A percentile compares a stretch with the other conserved stretches of the same genome.
These are phyloP conservation scores for Cactoblastis cactorum DNA, from an alignment of 2,888 invertebrate species.

Conservation along the genomic window DNA sequence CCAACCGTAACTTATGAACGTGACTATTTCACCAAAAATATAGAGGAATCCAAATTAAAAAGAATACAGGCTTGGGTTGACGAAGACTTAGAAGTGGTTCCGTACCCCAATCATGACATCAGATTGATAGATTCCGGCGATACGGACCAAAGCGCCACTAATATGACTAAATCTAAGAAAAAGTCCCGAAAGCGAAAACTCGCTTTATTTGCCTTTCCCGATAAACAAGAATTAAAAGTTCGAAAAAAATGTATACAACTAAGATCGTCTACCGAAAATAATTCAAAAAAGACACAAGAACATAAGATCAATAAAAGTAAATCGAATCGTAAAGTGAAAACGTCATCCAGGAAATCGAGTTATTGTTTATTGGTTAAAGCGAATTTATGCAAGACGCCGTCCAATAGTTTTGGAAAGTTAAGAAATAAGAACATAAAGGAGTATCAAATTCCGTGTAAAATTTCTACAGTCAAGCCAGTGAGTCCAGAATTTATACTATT, in stretches of 20 bases:
- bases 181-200: slow-evolving; percentile 26
- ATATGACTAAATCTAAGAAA: slow-evolving; percentile 30
- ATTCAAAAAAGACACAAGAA: slow-evolving; percentile 21
- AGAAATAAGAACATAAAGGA: slow-evolving; percentile 27
- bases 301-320: slow-evolving; percentile 31
- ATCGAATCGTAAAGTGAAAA: slow-evolving; percentile 35
- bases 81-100: slow-evolving; percentile 34
- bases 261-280: slow-evolving; percentile 2
- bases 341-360: slow-evolving; percentile 30
- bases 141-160: slow-evolving; percentile 31
- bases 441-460: slow-evolving; percentile 27
- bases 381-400: slow-evolving; percentile 28
- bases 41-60: slow-evolving; percentile 32
- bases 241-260: slow-evolving; percentile 6
- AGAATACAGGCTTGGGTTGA: slow-evolving; percentile 50
- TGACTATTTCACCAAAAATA: not conserved
- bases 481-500: slow-evolving; percentile 20
- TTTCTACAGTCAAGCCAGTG: slow-evolving; percentile 47
- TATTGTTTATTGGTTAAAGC: slow-evolving; percentile 30
- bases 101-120: slow-evolving; percentile 29
- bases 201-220: not conserved
- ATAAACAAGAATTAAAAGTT: slow-evolving; percentile 18
- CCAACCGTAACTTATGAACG: not conserved
- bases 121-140: slow-evolving; percentile 33
- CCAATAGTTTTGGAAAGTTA: slow-evolving; percentile 26